A percentile compares a stretch with the other conserved stretches of the same genome.
Evolutionary conservation across 2,113 vertebrate genomes (phyloP).

Genomic region (Ranitomeya imitator): DNA sequence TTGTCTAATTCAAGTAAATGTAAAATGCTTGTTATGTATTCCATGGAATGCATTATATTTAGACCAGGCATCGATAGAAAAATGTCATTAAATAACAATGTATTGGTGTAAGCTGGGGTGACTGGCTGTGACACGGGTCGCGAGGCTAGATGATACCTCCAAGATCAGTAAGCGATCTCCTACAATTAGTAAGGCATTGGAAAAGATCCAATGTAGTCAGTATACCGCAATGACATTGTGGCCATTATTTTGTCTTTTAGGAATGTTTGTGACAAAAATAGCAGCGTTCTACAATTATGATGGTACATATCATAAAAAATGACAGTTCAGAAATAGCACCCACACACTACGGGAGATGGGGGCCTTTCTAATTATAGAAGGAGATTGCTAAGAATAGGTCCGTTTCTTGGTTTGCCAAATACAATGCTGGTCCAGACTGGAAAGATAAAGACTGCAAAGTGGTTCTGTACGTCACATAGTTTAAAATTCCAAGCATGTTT

Average conservation of each 20-base stretch:
- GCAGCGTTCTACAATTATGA: background rate
- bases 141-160: background rate
- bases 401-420: background rate
- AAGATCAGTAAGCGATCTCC: background rate
- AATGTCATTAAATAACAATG: background rate
- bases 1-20: background rate
- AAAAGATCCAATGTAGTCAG: background rate
- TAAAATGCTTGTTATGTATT: background rate
- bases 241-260: slow-evolving; percentile 2
- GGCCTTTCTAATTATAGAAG: background rate
- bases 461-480: background rate
- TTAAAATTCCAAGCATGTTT: background rate
- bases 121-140: too few species aligned
- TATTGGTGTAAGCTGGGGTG: background rate
- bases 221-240: background rate
- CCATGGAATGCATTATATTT: background rate
- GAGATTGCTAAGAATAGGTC: background rate
- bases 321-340: slow-evolving; percentile 4
- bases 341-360: background rate
- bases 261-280: slow-evolving; percentile 9
- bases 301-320: slow-evolving; percentile 19
- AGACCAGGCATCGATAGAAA: background rate
- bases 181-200: too few species aligned
- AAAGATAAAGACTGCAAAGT: background rate
- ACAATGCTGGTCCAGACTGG: background rate